Conservation (phyloP, 2,888 invertebrate genomes). For the Eilema griseolum region DNA sequence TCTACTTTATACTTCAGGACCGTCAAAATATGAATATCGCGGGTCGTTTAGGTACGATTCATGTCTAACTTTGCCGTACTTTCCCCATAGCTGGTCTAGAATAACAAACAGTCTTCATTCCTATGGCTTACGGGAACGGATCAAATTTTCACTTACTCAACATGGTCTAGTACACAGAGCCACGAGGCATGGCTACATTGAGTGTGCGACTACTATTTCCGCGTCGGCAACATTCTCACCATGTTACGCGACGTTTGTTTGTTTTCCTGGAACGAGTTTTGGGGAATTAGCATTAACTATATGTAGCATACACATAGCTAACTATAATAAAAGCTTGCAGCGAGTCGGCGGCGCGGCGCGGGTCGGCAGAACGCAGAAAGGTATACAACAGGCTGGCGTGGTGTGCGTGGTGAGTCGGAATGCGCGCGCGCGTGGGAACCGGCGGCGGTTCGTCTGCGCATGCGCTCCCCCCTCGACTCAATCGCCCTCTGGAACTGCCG, state of each 20-base stretch:
- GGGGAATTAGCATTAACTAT: constrained; percentile 17
- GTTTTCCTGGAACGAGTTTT: constrained; percentile 30
- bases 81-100: too few species aligned
- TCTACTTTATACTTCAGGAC: too few species aligned
- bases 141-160: neutral
- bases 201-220: constrained; percentile 18
- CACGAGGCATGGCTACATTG: neutral
- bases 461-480: constrained; percentile 13
- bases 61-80: too few species aligned
- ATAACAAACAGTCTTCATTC: too few species aligned
- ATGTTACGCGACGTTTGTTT: constrained; percentile 15
- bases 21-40: too few species aligned
- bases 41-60: too few species aligned
- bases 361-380: neutral
- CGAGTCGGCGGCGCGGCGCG: neutral
- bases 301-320: neutral
- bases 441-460: constrained; percentile 41
- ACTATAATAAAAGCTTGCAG: constrained; percentile 10
- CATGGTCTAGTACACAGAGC: neutral
- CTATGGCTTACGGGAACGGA: too few species aligned
- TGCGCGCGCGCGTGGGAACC: constrained; percentile 55
- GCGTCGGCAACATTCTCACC: constrained; percentile 21
- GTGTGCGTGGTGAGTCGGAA: constrained; percentile 48
- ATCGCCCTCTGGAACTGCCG: constrained; percentile 5
- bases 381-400: constrained; percentile 26